Percentiles rank a stretch among this genome's conserved stretches.
Evolutionary conservation across 2,888 invertebrate species (phyloP).

Genomic region (Aporophyla lueneburgensis): DNA sequence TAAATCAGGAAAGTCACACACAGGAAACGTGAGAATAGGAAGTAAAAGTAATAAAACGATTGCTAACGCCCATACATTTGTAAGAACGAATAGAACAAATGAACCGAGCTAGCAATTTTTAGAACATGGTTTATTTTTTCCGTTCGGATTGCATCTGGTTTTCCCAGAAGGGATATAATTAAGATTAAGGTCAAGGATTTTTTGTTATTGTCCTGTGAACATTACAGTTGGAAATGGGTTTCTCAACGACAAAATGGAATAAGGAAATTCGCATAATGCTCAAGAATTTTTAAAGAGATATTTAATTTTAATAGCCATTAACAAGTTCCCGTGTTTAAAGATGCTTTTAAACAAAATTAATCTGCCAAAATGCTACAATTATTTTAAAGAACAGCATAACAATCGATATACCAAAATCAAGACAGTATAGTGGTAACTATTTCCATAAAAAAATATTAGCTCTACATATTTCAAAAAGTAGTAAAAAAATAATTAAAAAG

Average conservation of each 20-base stretch:
- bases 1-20: constrained; percentile 17
- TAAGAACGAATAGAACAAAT: constrained; percentile 38
- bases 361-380: background rate
- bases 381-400: constrained; percentile 5
- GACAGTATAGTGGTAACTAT: background rate
- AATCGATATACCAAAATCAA: constrained; percentile 9
- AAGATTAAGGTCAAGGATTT: background rate
- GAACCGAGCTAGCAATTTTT: constrained; percentile 32
- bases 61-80: constrained; percentile 36
- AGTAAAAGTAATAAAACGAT: constrained; percentile 38
- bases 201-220: background rate
- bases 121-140: constrained; percentile 20
- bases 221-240: background rate
- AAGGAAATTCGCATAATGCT: background rate
- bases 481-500: background rate
- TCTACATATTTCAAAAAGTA: background rate
- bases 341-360: constrained; percentile 22
- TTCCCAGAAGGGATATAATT: background rate
- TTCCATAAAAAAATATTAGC: background rate
- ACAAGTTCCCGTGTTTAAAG: constrained; percentile 8
- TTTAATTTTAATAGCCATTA: constrained; percentile 1
- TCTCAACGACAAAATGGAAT: background rate
- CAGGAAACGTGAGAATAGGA: constrained; percentile 24
- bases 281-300: background rate
- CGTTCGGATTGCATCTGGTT: background rate